A percentile compares a stretch with the other conserved stretches of the same genome.
Conservation (phyloP, 2,113 vertebrate genomes). For the Rhinoderma darwinii region DNA sequence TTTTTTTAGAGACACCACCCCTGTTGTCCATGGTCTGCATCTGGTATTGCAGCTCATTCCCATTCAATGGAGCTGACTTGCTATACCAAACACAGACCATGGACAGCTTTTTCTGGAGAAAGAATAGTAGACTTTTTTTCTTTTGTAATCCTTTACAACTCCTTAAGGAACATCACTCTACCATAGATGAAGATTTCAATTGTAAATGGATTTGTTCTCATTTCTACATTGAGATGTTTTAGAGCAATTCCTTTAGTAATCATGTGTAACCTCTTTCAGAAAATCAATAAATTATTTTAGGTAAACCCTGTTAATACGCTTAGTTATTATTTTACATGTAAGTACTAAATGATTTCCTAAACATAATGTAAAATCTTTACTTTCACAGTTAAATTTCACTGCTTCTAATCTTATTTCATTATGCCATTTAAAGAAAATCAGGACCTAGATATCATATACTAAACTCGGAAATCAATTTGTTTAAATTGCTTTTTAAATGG, state of each 20-base stretch:
- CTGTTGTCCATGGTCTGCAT: too few relatives aligned
- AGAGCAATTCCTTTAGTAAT: background rate
- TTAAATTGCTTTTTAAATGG: slow-evolving; percentile 5
- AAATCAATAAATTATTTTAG: background rate
- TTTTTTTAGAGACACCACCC: too few relatives aligned
- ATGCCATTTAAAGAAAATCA: background rate
- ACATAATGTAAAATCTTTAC: background rate
- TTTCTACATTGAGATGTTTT: background rate
- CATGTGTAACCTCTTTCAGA: background rate
- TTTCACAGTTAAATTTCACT: background rate
- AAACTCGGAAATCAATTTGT: slow-evolving; percentile 11
- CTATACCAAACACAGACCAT: too few relatives aligned
- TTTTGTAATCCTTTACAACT: too few relatives aligned
- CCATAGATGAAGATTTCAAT: background rate
- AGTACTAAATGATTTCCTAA: background rate
- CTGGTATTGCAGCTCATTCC: too few relatives aligned
- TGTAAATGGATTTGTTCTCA: background rate
- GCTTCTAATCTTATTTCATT: background rate
- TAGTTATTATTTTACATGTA: background rate
- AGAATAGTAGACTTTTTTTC: too few relatives aligned
- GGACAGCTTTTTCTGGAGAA: too few relatives aligned
- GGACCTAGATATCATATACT: background rate
- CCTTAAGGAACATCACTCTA: background rate
- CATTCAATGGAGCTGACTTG: too few relatives aligned
- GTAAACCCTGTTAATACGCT: background rate